Percentiles rank a stretch among this genome's conserved stretches.
These are phyloP conservation scores for Pycnonotus jocosus DNA, from an alignment of 2,113 vertebrate species.

Conservation along the genomic window DNA sequence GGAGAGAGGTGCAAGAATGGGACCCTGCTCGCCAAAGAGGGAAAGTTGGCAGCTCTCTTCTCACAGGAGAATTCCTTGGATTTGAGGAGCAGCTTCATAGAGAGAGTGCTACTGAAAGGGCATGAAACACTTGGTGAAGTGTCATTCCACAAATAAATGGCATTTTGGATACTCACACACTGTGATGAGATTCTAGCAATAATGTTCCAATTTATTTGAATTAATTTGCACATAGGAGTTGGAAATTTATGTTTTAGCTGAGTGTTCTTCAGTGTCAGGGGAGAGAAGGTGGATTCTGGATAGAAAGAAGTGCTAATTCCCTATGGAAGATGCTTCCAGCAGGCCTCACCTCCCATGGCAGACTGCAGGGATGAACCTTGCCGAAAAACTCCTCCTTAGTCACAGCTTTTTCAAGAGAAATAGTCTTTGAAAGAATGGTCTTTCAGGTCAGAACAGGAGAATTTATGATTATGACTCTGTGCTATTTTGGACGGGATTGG, in stretches of 20 bases:
- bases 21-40: background rate
- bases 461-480: background rate
- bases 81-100: background rate
- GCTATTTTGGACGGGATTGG: background rate
- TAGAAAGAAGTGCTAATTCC: background rate
- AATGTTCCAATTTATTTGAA: background rate
- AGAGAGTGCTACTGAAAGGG: background rate
- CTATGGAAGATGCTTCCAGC: background rate
- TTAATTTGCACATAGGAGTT: background rate
- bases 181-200: background rate
- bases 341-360: background rate
- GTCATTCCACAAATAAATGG: background rate
- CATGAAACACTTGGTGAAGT: background rate
- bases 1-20: background rate
- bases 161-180: accelerated
- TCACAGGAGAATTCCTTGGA: slow-evolving; percentile 10
- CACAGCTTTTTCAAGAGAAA: background rate
- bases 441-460: background rate
- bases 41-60: background rate
- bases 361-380: background rate
- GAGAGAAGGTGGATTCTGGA: background rate
- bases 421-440: background rate
- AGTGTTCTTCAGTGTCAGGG: background rate
- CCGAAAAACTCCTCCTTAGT: background rate
- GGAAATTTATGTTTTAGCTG: background rate